Conservation (phyloP, 2,797 vertebrate genomes). For the Darevskia nairensis region DNA sequence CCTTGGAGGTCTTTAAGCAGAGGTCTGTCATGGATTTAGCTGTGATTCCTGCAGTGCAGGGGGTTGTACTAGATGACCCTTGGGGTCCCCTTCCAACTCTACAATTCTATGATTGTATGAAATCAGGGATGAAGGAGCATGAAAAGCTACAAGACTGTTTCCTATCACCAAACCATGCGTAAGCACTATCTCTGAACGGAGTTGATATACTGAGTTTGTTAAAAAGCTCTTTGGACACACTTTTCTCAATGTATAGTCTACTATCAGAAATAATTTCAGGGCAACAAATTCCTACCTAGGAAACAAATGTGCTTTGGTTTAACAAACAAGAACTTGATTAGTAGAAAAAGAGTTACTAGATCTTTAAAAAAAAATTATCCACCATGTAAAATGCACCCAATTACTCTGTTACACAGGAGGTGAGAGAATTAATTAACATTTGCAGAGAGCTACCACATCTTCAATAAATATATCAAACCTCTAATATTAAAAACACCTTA, state of each 20-base stretch:
- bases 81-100: no score
- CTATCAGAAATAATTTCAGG: neutral
- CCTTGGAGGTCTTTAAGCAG: no score
- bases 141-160: neutral
- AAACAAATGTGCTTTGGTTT: neutral
- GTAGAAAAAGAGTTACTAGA: neutral
- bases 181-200: neutral
- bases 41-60: no score
- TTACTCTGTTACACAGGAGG: neutral
- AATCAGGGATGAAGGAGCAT: neutral
- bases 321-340: conserved; percentile 23
- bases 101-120: neutral
- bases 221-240: neutral
- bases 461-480: conserved; percentile 10
- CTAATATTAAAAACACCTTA: neutral
- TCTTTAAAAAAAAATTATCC: neutral
- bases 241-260: neutral
- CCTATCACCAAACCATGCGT: neutral
- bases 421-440: neutral
- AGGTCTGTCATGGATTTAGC: no score
- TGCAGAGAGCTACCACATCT: conserved; percentile 8
- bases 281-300: neutral
- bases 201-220: neutral
- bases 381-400: neutral
- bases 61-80: no score